Evolutionary conservation across 1,140 invertebrate species (phyloP).

Genomic region (Parasteatoda tepidariorum): DNA sequence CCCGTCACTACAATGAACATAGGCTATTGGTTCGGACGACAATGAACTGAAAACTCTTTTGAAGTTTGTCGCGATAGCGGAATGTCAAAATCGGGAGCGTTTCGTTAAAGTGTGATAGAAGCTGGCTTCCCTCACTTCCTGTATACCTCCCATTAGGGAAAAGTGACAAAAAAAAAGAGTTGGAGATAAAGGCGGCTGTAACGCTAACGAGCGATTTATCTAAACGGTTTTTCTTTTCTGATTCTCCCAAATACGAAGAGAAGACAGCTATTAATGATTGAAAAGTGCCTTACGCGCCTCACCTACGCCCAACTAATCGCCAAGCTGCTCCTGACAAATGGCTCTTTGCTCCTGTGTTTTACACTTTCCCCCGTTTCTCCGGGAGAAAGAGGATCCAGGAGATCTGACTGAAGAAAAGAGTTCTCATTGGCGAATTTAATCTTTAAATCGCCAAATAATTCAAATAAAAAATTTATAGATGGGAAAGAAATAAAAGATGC

Average conservation of each 20-base stretch:
- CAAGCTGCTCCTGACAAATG: conserved; percentile 49
- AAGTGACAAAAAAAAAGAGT: conserved; percentile 1
- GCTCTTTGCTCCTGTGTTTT: conserved; percentile 21
- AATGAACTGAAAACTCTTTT: conserved; percentile 22
- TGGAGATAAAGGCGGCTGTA: conserved; percentile 46
- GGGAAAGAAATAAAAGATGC: neutral
- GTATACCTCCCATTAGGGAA: conserved; percentile 47
- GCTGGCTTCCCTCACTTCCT: conserved; percentile 17
- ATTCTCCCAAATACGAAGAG: neutral
- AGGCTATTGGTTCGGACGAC: conserved; percentile 9
- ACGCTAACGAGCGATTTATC: conserved; percentile 58
- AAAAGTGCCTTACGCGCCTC: neutral
- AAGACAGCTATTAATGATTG: conserved; percentile 51
- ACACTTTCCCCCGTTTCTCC: neutral
- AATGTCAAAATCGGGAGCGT: neutral
- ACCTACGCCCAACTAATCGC: conserved; percentile 42
- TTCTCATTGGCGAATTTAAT: too few species aligned
- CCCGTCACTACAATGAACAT: neutral
- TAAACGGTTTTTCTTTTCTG: conserved; percentile 55
- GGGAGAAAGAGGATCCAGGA: neutral
- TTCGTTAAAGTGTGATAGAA: conserved; percentile 54
- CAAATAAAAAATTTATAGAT: neutral
- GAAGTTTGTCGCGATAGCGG: conserved; percentile 1
- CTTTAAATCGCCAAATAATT: neutral
- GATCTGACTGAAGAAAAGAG: too few species aligned